These are phyloP conservation scores for Erebia aethiops DNA, from an alignment of 2,888 invertebrate species.

Conservation along the genomic window DNA sequence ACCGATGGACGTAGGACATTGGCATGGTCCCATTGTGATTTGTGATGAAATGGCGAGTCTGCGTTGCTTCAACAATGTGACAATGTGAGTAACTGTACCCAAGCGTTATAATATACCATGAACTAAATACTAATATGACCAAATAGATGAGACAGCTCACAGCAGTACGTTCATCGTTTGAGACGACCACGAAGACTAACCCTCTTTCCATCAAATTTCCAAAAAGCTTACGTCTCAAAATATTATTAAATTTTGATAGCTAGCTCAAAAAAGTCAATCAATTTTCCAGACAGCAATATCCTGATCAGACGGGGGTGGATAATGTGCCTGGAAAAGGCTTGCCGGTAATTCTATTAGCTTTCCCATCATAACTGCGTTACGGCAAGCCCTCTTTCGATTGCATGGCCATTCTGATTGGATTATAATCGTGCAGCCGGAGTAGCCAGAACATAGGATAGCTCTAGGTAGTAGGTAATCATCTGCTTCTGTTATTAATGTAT, in stretches of 20 bases:
- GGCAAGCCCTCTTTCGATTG: slow-evolving; percentile 37
- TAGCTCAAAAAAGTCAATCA: slow-evolving; percentile 16
- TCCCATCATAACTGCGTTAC: slow-evolving; percentile 37
- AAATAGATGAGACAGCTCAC: too few relatives aligned
- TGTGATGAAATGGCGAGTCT: background rate
- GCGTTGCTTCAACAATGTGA: background rate
- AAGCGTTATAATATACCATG: too few relatives aligned
- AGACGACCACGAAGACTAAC: background rate
- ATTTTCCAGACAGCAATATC: slow-evolving; percentile 56
- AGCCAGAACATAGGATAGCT: background rate
- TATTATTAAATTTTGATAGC: background rate
- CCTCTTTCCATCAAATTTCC: background rate
- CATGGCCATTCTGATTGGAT: slow-evolving; percentile 36
- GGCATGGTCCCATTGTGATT: background rate
- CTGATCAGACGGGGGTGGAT: slow-evolving; percentile 52
- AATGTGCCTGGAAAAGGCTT: slow-evolving; percentile 28
- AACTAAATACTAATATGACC: too few relatives aligned
- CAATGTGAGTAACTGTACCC: background rate
- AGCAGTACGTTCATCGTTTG: background rate
- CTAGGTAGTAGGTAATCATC: slow-evolving; percentile 4
- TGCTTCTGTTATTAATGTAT: slow-evolving; percentile 16
- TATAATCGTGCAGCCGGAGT: slow-evolving; percentile 27
- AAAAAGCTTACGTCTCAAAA: too few relatives aligned
- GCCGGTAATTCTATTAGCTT: slow-evolving; percentile 40
- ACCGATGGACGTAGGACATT: background rate